Conservation (phyloP, 2,888 invertebrate species). For the Cyrtodaria siliqua region DNA sequence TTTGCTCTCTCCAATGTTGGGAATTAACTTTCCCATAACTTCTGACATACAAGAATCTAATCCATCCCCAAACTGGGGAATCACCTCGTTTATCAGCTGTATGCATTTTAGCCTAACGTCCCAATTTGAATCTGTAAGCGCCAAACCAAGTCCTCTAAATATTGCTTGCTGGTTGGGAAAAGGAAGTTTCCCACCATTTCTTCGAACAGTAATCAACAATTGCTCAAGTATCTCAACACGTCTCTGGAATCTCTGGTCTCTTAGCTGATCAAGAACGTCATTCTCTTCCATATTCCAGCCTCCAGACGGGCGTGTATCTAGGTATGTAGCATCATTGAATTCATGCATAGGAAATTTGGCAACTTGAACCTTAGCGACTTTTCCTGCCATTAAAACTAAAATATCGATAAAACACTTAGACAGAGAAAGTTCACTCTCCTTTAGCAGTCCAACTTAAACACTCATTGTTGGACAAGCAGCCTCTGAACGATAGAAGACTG, state of each 20-base stretch:
- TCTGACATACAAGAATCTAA: constrained; percentile 85
- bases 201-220: constrained; percentile 80
- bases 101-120: constrained; percentile 86
- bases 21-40: constrained; percentile 84
- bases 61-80: constrained; percentile 82
- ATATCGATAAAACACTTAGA: constrained; percentile 21
- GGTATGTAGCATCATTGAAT: constrained; percentile 77
- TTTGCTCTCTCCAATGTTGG: constrained; percentile 84
- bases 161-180: constrained; percentile 80
- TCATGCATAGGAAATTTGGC: constrained; percentile 81
- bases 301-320: constrained; percentile 78
- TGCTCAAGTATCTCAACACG: constrained; percentile 83
- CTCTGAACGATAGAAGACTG: background rate
- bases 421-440: constrained; percentile 8
- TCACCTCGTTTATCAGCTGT: constrained; percentile 84
- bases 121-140: constrained; percentile 86
- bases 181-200: constrained; percentile 83
- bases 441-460: background rate
- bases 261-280: constrained; percentile 82
- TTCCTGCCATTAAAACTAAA: constrained; percentile 71
- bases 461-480: background rate
- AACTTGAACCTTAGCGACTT: constrained; percentile 80
- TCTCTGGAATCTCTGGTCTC: constrained; percentile 83
- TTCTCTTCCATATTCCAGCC: constrained; percentile 85
- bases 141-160: constrained; percentile 84